Evolutionary conservation across 2,888 invertebrate species (phyloP).

Genomic region (Melikaiella ostensackeni): DNA sequence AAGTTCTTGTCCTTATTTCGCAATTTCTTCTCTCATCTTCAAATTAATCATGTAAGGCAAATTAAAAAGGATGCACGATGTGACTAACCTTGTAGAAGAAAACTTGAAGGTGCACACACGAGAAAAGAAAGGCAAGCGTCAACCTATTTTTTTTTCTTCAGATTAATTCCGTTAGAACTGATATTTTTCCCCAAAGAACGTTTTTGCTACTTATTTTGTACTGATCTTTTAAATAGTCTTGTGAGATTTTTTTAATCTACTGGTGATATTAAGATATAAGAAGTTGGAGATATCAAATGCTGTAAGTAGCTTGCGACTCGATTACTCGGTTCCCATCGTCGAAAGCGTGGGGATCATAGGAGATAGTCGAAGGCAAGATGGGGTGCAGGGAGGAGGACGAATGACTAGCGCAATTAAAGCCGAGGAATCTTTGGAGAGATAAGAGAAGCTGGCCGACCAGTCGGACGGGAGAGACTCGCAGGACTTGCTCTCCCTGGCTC

Average conservation of each 20-base stretch:
- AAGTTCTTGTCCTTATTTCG: neutral
- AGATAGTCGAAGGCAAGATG: slow-evolving; percentile 57
- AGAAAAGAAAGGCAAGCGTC: too few species aligned
- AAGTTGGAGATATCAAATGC: slow-evolving; percentile 13
- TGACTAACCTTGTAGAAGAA: too few species aligned
- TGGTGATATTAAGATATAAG: neutral
- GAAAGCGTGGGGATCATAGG: slow-evolving; percentile 52
- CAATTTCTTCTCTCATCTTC: too few species aligned
- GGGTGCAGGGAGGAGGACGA: slow-evolving; percentile 41
- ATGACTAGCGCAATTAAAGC: slow-evolving; percentile 68
- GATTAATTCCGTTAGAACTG: too few species aligned
- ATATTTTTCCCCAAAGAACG: too few species aligned
- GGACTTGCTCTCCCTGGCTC: slow-evolving; percentile 29
- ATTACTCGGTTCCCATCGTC: slow-evolving; percentile 35
- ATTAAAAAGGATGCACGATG: too few species aligned
- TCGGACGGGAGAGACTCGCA: slow-evolving; percentile 40
- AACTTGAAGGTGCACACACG: too few species aligned
- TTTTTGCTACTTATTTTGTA: neutral
- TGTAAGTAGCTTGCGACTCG: slow-evolving; percentile 24
- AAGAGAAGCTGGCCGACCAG: slow-evolving; percentile 52
- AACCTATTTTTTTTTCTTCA: too few species aligned
- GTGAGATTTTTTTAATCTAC: neutral
- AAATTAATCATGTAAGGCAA: too few species aligned
- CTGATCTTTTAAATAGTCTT: neutral
- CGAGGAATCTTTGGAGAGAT: slow-evolving; percentile 63